Evolutionary conservation across 2,113 vertebrate species (phyloP), one percentile per base, ranked within the genome.

Genomic region (Chrysemys picta): DNA sequence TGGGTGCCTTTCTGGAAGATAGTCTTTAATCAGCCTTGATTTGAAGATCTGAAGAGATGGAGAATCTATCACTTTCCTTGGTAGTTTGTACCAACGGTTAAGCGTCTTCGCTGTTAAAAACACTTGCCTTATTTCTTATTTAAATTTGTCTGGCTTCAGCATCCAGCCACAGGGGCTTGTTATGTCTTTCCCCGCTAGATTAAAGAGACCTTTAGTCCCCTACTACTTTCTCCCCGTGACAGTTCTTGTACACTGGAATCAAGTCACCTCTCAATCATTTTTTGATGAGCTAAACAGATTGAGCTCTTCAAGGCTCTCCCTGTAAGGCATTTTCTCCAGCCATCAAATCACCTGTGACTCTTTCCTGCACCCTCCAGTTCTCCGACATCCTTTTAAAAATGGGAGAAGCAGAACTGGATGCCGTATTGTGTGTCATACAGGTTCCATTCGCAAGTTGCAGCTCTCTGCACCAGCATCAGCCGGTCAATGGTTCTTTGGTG

Each of bases 401-500:
- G 14, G 25, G 87, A 35, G 79, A 89, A 65, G 5, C n/a, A 38
- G 76, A 52, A 31, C 22, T 88, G 56, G 7, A 10, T 22, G 10
- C 29, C 22, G 1, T 85, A 54, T 84, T 96, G 82, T 79, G 53
- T 90, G 89, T 85, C 92, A 81, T 88, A 83, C 5, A 0, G n/a
- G 65, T 38, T 88, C 2, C 1, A 50, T 84, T 21, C 88, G 65
- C 85, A 75, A 92, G 85, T 50, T 27, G 45, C 29, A 89, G 88
- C 84, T 27, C 25, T 89, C 31, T 38, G 72, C 81, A 82, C 59
- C 87, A 96, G 75, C 85, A 94, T 93, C 89, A 85, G 29, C 29
- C 31, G 59, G 57, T 75, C 57, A 93, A 85, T 83, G 62, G 85
- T 54, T 89, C 84, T 81, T 79, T 91, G 38, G 54, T 0, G 0